Evolutionary conservation across 2,113 vertebrate genomes (phyloP), one percentile per base, ranked within the genome.

Genomic region (Eupsittula cactorum): DNA sequence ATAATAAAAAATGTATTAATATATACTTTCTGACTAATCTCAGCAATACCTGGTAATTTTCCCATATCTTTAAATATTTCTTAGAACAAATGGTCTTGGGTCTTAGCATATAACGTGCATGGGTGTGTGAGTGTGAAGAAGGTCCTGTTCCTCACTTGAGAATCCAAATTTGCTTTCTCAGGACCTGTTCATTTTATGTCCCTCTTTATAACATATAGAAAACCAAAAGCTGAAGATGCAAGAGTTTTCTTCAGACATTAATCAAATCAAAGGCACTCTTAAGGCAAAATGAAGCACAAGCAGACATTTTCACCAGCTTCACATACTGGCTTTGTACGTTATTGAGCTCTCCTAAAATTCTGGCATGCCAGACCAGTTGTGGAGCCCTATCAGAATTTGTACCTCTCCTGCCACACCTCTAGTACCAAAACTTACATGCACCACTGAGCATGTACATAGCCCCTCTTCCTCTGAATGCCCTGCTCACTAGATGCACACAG

Each of bases 1-100:
- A 95, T 67, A 96, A 96, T 99, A 97, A 99, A 99, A 99, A 98
- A 99, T 99, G 98, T 94, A 99, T 99, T 97, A 96, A 93, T 94
- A 93, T 93, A 82, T 96, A 94, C 97, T 97, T 93, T 94, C 79
- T 88, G 95, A 98, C 95, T 97, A 98, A 98, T 98, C 98, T 97
- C 96, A 97, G 96, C 97, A 98, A 96, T 98, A 98, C 98, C 98
- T 97, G 93, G 95, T 95, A 97, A 98, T 98, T 98, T 97, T 97
- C 93, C 88, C 76, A 47, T 78, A 86, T 98, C 97, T 98, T 99
- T 98, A 98, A 99, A 98, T 98, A 98, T 98, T 98, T 98, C 98
- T 98, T 95, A 98, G 98, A 98, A 99, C 98, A 99, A 99, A 98
- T 98, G 96, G 95, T 95, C 91, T 95, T 95, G 15, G 39, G 9